Percentiles rank a stretch among this genome's conserved stretches.
Evolutionary conservation across 2,888 invertebrate genomes (phyloP).

Genomic region (Tanytarsus gracilentus): DNA sequence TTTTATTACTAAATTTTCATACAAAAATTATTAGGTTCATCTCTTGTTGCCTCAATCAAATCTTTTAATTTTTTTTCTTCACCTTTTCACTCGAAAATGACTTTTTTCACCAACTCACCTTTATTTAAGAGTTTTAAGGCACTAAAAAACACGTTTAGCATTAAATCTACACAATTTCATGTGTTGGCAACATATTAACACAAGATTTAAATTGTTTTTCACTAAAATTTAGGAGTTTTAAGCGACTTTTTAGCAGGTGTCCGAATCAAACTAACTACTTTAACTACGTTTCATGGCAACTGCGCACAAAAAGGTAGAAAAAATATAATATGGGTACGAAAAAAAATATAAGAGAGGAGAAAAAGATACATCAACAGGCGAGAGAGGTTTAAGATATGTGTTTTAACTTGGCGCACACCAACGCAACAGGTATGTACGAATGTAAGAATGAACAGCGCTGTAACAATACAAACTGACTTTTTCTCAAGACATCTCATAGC

Average conservation of each 20-base stretch:
- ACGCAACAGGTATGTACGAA: conserved; percentile 18
- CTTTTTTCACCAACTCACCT: conserved; percentile 18
- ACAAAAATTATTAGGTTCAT: not conserved
- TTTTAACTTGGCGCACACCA: conserved; percentile 6
- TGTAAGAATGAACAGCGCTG: too few relatives aligned
- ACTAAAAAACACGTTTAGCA: not conserved
- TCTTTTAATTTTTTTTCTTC: not conserved
- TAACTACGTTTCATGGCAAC: conserved; percentile 28
- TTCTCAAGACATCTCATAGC: too few relatives aligned
- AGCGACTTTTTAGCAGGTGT: conserved; percentile 30
- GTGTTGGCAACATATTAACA: conserved; percentile 13
- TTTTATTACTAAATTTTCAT: not conserved
- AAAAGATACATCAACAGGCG: conserved; percentile 25
- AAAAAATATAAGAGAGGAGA: conserved; percentile 21
- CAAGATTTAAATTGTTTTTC: conserved; percentile 7
- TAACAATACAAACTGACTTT: too few relatives aligned
- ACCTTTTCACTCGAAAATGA: not conserved
- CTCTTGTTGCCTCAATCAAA: not conserved
- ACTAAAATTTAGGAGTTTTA: conserved; percentile 7
- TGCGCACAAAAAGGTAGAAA: conserved; percentile 28
- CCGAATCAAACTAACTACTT: conserved; percentile 30
- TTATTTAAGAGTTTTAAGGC: not conserved
- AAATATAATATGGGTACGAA: conserved; percentile 17
- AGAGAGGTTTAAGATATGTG: not conserved
- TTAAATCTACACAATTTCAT: not conserved